A percentile compares a stretch with the other conserved stretches of the same genome.
phyloP scores from a whole-genome alignment of 1,140 invertebrate species.

The Drosophila ananassae region DNA sequence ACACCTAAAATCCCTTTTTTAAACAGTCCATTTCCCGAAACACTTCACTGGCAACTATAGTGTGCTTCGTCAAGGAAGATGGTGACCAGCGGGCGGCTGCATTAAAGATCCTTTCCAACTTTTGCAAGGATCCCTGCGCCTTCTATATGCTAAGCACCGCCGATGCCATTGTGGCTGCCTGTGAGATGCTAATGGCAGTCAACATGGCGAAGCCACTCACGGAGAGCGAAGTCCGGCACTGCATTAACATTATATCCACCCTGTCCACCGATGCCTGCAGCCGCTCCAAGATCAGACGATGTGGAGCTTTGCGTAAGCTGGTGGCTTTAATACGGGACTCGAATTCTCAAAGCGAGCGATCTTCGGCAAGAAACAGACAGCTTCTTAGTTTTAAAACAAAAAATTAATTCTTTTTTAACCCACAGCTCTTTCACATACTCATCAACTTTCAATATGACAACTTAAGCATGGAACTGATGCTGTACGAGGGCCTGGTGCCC shows the following conservation, averaged over 20 bases:
- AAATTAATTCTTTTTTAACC: background rate
- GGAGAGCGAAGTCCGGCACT: constrained; percentile 71
- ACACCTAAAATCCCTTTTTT: background rate
- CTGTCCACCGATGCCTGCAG: constrained; percentile 79
- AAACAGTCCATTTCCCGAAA: constrained; percentile 49
- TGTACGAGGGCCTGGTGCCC: constrained; percentile 71
- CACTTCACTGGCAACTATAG: constrained; percentile 65
- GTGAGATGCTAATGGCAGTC: constrained; percentile 68
- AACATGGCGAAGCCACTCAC: constrained; percentile 69
- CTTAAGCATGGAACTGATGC: constrained; percentile 78
- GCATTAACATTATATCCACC: constrained; percentile 78
- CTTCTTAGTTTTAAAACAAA: background rate
- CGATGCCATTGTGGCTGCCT: constrained; percentile 77
- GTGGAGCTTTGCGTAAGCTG: constrained; percentile 74
- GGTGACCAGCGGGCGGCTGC: constrained; percentile 65
- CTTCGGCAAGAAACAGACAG: constrained; percentile 43
- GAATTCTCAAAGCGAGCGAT: constrained; percentile 65
- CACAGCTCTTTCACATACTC: constrained; percentile 74
- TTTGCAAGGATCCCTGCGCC: constrained; percentile 73
- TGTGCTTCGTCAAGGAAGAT: constrained; percentile 74
- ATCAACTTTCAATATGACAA: constrained; percentile 83
- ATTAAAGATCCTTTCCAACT: constrained; percentile 79
- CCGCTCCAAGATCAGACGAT: constrained; percentile 77
- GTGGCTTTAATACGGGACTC: constrained; percentile 76
- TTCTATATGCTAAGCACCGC: constrained; percentile 74